phyloP scores from a whole-genome alignment of 2,797 vertebrate genomes.

The Steatocranus sp. region DNA sequence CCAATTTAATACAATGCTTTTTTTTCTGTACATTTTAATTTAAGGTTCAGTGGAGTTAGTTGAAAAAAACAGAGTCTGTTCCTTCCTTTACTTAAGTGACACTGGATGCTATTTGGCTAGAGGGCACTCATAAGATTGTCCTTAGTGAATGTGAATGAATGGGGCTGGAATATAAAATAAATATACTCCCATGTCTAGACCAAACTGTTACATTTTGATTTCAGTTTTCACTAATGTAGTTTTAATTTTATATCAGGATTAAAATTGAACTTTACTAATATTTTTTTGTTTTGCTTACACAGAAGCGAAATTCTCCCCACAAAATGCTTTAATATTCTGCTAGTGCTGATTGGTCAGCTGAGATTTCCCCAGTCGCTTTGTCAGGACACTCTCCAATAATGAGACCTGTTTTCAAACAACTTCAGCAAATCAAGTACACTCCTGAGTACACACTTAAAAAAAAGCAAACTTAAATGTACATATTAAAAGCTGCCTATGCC shows the following conservation, averaged over 20 bases:
- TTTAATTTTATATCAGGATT: neutral
- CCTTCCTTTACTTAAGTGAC: neutral
- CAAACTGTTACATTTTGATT: neutral
- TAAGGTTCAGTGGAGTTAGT: neutral
- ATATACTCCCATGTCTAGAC: neutral
- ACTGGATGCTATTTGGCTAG: neutral
- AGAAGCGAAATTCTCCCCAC: neutral
- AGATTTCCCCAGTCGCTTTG: neutral
- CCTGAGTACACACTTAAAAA: neutral
- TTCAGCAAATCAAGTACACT: neutral
- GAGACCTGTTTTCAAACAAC: neutral
- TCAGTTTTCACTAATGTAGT: neutral
- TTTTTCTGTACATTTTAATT: neutral
- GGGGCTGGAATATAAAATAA: neutral
- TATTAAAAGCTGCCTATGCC: neutral
- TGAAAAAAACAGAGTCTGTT: neutral
- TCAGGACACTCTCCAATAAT: neutral
- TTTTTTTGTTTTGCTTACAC: neutral
- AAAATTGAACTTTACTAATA: neutral
- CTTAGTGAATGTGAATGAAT: neutral
- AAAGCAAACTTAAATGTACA: neutral
- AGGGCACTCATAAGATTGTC: neutral
- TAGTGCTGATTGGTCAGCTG: neutral
- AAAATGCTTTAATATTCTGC: neutral
- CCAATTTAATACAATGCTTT: neutral